phyloP scores from a whole-genome alignment of 2,888 invertebrate species.

The Epiblema foenella region DNA sequence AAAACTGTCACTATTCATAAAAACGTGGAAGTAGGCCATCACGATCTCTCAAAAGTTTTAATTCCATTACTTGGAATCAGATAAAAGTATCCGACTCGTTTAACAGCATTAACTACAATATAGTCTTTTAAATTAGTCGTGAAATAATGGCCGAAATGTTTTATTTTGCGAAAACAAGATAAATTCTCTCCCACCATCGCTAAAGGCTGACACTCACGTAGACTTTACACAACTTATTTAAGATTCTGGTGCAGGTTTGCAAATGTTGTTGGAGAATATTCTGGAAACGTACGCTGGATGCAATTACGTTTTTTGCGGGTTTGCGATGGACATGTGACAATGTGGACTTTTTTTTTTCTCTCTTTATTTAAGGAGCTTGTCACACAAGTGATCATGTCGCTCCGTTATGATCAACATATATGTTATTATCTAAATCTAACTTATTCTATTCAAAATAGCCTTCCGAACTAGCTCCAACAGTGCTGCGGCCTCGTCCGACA shows the following conservation, averaged over 20 bases:
- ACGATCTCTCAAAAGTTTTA: slow-evolving; percentile 7
- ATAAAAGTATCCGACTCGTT: slow-evolving; percentile 21
- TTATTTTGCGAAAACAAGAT: slow-evolving; percentile 51
- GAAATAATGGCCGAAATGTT: slow-evolving; percentile 21
- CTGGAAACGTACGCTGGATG: slow-evolving; percentile 37
- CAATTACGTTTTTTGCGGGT: neutral
- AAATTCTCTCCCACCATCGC: slow-evolving; percentile 51
- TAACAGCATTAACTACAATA: slow-evolving; percentile 22
- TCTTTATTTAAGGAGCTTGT: no score
- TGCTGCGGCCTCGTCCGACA: no score
- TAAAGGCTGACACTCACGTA: slow-evolving; percentile 48
- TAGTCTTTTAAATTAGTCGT: slow-evolving; percentile 18
- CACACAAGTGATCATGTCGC: no score
- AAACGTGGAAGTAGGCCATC: neutral
- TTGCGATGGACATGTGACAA: no score
- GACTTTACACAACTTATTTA: slow-evolving; percentile 58
- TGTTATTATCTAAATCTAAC: no score
- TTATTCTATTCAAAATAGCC: no score
- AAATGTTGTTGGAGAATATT: slow-evolving; percentile 50
- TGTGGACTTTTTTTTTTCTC: no score
- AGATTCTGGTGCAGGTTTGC: slow-evolving; percentile 50
- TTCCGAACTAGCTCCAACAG: no score
- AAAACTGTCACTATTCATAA: neutral
- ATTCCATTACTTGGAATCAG: slow-evolving; percentile 16
- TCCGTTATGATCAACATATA: no score